These are phyloP conservation scores for Eudemis profundana DNA, from an alignment of 2,888 invertebrate species.

Conservation along the genomic window DNA sequence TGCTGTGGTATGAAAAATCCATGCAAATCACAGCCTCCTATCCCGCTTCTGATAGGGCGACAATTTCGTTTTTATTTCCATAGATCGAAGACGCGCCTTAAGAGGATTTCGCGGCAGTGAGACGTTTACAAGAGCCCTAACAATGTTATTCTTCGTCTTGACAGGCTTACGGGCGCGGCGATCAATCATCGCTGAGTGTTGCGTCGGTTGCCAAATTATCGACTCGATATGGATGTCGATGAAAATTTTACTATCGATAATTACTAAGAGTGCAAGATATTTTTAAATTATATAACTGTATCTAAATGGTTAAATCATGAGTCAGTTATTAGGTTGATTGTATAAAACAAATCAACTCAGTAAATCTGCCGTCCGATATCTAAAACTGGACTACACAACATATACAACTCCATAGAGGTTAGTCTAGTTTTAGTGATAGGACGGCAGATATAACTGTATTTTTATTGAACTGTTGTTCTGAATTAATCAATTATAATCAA, in stretches of 20 bases:
- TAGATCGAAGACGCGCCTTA: conserved; percentile 59
- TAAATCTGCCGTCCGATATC: too few relatives aligned
- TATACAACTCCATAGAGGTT: too few relatives aligned
- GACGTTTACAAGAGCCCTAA: conserved; percentile 79
- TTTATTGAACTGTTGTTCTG: too few relatives aligned
- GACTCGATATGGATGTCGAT: conserved; percentile 56
- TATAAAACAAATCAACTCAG: too few relatives aligned
- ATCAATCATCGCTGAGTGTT: conserved; percentile 78
- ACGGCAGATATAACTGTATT: too few relatives aligned
- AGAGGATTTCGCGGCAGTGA: conserved; percentile 75
- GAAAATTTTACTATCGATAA: conserved; percentile 14
- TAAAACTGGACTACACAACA: too few relatives aligned
- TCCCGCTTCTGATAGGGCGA: conserved; percentile 50
- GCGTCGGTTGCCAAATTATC: conserved; percentile 57
- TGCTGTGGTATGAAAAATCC: conserved; percentile 5
- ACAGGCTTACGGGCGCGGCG: conserved; percentile 72
- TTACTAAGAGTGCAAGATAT: too few relatives aligned
- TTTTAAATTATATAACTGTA: too few relatives aligned
- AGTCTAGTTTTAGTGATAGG: too few relatives aligned
- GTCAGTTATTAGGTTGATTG: too few relatives aligned
- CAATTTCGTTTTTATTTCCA: conserved; percentile 54
- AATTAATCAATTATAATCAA: too few relatives aligned
- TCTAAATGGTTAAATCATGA: too few relatives aligned
- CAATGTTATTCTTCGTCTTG: conserved; percentile 82
- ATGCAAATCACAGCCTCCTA: conserved; percentile 11